Base-by-base conservation (phyloP, 2,113 vertebrate genomes). In the Grammomys dolichurus region DNA sequence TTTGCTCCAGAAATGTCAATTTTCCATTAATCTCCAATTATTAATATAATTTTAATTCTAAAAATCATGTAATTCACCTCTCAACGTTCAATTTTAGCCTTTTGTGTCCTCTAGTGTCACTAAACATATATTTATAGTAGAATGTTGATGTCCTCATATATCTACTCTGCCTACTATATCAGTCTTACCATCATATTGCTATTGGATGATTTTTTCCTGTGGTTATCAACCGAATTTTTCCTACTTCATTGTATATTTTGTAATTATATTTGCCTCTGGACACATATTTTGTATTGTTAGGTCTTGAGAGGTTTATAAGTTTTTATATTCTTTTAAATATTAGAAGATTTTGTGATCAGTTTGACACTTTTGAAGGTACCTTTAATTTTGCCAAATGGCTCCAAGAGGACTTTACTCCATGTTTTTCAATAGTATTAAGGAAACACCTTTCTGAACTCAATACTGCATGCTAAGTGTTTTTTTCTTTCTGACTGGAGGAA, bases 321-420 rank as follows among this genome's bases (percentile, higher is more conserved):
- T 86, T 56, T 88, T 85, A 28, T 84, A 51, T 90, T 76, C 36
- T 26, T 88, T 91, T 63, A 77, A 91, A 58, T 70, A 85, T 70
- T 77, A 4, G 2, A 10, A 14, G 69, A 24, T 8, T 9, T 78
- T 67, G 17, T 90, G 91, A 91, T 84, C 72, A 78, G 43, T n/a
- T 87, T 96, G 36, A 87, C 65, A 75, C 60, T 77, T 80, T 82
- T 69, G 26, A 82, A 22, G 40, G 70, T 80, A 31, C 56, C 58
- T 92, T 89, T n/a, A 60, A 82, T 72, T 92, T 96, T 87, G 17
- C 77, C 80, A 63, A 0, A 70, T 87, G 36, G 22, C 65, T 72
- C 28, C 14, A 92, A 92, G 58, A 69, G 12, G 36, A 19, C 11
- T 87, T 69, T 46, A 24, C 16, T 75, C 51, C 69, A 51, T 82